Percentiles rank a stretch among this genome's conserved stretches.
Conservation (phyloP, 2,888 invertebrate genomes). For the Sphaerophoria rueppellii region DNA sequence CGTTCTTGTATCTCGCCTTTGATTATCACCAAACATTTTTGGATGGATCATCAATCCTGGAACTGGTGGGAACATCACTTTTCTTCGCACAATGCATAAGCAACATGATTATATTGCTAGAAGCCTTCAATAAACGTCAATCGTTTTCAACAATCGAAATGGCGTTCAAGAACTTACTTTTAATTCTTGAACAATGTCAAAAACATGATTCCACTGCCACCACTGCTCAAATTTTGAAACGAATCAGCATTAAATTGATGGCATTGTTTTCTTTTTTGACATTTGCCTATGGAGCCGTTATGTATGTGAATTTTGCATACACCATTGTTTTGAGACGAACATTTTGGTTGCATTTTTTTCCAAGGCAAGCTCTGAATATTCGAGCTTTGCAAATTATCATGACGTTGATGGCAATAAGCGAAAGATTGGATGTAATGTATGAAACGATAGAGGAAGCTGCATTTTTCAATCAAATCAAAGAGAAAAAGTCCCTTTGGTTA, state of each 20-base stretch:
- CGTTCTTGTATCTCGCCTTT: slow-evolving; percentile 36
- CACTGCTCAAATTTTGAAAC: slow-evolving; percentile 13
- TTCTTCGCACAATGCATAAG: slow-evolving; percentile 22
- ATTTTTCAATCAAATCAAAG: slow-evolving; percentile 9
- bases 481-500: slow-evolving; percentile 30
- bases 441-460: slow-evolving; percentile 40
- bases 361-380: slow-evolving; percentile 51
- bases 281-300: not conserved
- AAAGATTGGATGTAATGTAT: slow-evolving; percentile 40
- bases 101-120: slow-evolving; percentile 62
- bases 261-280: not conserved
- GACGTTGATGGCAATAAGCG: slow-evolving; percentile 44
- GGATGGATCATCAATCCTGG: slow-evolving; percentile 7
- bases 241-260: slow-evolving; percentile 15
- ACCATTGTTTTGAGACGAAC: not conserved
- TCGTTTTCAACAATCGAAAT: slow-evolving; percentile 41
- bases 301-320: not conserved
- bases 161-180: not conserved
- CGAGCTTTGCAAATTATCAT: slow-evolving; percentile 61
- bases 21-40: slow-evolving; percentile 43
- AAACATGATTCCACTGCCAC: not conserved
- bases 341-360: slow-evolving; percentile 51
- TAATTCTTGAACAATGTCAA: not conserved
- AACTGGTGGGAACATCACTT: slow-evolving; percentile 25
- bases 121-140: slow-evolving; percentile 59